A percentile compares a stretch with the other conserved stretches of the same genome.
Conservation (phyloP, 64 coral and sea anemone genomes). For the Porites australiensis region DNA sequence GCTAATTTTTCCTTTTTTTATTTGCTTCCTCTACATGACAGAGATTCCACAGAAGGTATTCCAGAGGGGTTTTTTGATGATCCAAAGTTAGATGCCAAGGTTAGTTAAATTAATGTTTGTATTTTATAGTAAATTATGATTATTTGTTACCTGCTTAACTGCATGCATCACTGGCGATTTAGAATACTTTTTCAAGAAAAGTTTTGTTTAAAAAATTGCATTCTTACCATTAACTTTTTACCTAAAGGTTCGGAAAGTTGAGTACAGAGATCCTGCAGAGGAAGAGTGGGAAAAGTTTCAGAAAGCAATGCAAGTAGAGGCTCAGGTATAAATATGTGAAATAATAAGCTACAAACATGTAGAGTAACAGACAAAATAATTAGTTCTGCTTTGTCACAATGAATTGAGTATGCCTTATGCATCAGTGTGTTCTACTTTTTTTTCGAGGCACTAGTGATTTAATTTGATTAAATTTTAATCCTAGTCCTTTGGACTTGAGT, state of each 20-base stretch:
- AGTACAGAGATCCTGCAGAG: conserved; percentile 95
- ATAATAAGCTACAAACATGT: neutral
- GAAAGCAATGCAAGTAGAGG: conserved; percentile 95
- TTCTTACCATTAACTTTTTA: neutral
- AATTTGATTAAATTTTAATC: too few species aligned
- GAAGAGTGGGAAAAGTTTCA: conserved; percentile 99
- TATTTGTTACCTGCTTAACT: too few species aligned
- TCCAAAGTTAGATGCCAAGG: conserved; percentile 99
- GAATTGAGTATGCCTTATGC: too few species aligned
- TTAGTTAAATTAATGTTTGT: neutral
- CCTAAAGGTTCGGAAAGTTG: conserved; percentile 87
- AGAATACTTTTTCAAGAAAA: neutral
- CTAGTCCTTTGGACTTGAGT: too few species aligned
- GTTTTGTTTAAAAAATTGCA: neutral
- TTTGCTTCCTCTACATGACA: neutral
- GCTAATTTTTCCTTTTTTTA: neutral
- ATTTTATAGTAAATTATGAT: too few species aligned
- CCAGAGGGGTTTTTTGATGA: conserved; percentile 99
- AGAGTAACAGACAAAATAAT: too few species aligned
- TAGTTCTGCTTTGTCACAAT: too few species aligned
- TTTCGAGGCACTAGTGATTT: too few species aligned
- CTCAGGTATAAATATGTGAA: conserved; percentile 60
- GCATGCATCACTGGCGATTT: neutral
- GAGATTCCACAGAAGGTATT: conserved; percentile 73
- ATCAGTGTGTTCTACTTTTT: too few species aligned